Base-by-base conservation (phyloP, 2,113 vertebrate species). In the Prochilodus magdalenae region DNA sequence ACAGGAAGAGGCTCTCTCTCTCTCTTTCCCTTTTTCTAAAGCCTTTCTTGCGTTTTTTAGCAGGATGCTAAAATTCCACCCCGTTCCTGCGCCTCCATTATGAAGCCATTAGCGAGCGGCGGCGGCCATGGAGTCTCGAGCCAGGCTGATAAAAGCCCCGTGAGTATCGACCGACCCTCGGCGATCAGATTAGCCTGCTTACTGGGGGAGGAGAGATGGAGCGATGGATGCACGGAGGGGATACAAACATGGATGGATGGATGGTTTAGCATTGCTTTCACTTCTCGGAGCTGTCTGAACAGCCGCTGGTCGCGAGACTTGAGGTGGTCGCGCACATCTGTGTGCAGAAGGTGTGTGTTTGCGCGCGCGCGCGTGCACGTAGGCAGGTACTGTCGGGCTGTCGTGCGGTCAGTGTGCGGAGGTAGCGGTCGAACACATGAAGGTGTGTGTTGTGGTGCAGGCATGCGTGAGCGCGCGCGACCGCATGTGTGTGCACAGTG, bases 111-210 rank as follows among this genome's bases (percentile, higher is more conserved):
- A 95, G 96, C 96, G 92, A 87, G 95, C 89, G 92, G 96, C 94
- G 96, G 96, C 94, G 95, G 94, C 94, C 97, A 98, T 98, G 97
- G 96, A 97, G 95, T 97, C 96, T 94, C 94, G 94, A 96, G 95
- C 93, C 97, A 97, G 94, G 96, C 95, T 91, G 97, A 99, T 93
- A 98, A 97, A 91, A 94, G 95, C 87, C 95, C 96, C 91, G 98
- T 99, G 94, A 99, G 98, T 98, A 96, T 91, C 90, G 87, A 88
- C 36, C 36, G n/a, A n/a, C 73, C 87, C 78, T 22, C 78, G 29
- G 36, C 76, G 84, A 89, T 91, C 84, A 86, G 87, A 91, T 90
- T 87, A 90, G 82, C 79, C 44, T 29, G 33, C 20, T 26, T 24
- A 18, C 15, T 33, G 14, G 33, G 57, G 53, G 47, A 71, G 53